These are phyloP conservation scores for Brenthis hecate DNA, from an alignment of 2,888 invertebrate genomes.

Conservation along the genomic window DNA sequence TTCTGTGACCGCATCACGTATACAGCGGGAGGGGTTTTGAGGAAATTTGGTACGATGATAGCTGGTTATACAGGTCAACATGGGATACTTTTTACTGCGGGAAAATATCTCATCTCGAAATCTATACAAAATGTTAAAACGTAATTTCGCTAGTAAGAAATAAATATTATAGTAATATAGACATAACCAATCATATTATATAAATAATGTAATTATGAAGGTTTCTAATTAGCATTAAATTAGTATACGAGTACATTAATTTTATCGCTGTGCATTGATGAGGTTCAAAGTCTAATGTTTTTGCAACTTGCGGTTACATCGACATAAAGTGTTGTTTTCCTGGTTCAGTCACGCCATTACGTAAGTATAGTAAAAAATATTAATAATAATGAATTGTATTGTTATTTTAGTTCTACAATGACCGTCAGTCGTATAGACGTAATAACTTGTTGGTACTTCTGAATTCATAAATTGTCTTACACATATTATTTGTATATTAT, in stretches of 20 bases:
- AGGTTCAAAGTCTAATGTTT: constrained; percentile 10
- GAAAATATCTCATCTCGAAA: too few relatives aligned
- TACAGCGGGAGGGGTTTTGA: too few relatives aligned
- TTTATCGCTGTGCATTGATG: neutral
- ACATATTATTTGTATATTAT: too few relatives aligned
- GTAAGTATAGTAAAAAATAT: neutral
- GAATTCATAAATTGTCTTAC: too few relatives aligned
- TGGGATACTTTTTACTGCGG: too few relatives aligned
- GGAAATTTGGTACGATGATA: too few relatives aligned
- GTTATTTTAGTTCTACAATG: neutral
- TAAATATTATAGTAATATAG: neutral
- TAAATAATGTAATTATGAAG: neutral
- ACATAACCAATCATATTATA: neutral
- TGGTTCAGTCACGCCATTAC: neutral
- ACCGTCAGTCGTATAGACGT: too few relatives aligned
- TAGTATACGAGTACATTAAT: neutral
- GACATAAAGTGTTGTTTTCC: neutral
- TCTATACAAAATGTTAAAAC: too few relatives aligned
- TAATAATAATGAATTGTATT: neutral
- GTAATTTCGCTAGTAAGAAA: too few relatives aligned
- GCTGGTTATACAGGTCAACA: too few relatives aligned
- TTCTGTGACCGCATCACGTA: too few relatives aligned
- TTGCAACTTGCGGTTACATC: constrained; percentile 1
- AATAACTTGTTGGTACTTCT: too few relatives aligned
- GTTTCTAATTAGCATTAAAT: neutral